Percentiles rank a stretch among this genome's conserved stretches.
Conservation (phyloP, 92 coral and sea anemone species). For the Epizoanthus illoricatus region DNA sequence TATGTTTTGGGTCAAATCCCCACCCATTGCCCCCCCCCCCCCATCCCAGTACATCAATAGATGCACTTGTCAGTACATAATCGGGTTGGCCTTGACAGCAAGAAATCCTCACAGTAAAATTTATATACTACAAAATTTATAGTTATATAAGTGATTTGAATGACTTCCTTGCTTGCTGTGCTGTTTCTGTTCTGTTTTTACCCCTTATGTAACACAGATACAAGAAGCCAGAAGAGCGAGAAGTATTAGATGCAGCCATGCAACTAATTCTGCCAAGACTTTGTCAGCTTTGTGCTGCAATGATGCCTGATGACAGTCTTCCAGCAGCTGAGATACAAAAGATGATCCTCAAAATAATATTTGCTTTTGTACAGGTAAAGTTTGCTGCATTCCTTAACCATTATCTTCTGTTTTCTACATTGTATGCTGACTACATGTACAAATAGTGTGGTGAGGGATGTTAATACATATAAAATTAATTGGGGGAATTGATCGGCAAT, state of each 20-base stretch:
- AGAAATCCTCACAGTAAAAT: too few relatives aligned
- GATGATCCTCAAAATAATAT: slow-evolving; percentile 83
- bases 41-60: too few relatives aligned
- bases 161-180: slow-evolving; percentile 20
- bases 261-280: slow-evolving; percentile 77
- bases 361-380: slow-evolving; percentile 89
- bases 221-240: slow-evolving; percentile 90
- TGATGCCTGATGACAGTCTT: slow-evolving; percentile 72
- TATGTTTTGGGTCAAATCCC: too few relatives aligned
- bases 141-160: slow-evolving; percentile 1
- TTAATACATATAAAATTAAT: too few relatives aligned
- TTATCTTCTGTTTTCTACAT: too few relatives aligned
- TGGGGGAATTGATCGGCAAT: too few relatives aligned
- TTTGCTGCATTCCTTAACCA: background rate
- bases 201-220: slow-evolving; percentile 45
- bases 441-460: too few relatives aligned
- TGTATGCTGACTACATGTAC: too few relatives aligned
- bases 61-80: too few relatives aligned
- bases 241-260: slow-evolving; percentile 79
- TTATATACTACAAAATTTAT: too few relatives aligned
- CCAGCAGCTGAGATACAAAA: slow-evolving; percentile 83
- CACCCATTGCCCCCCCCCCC: too few relatives aligned
- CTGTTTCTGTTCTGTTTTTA: background rate
- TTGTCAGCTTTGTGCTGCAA: slow-evolving; percentile 62
- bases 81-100: too few relatives aligned